Conservation (phyloP, 2,113 vertebrate genomes). For the zebrafish (Danio rerio) region GRCz12tu NC_133200.1:15680501-15681000, state of each 20-base stretch:
- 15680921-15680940: too few relatives aligned
- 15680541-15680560: slow-evolving; percentile 10
- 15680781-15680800: slow-evolving; percentile 81
- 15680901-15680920: too few relatives aligned
- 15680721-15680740: slow-evolving; percentile 78
- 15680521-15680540: neutral
- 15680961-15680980: too few relatives aligned
- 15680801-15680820: slow-evolving; percentile 88
- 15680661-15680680: slow-evolving; percentile 63
- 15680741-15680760: slow-evolving; percentile 81
- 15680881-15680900: neutral
- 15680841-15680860: slow-evolving; percentile 90
- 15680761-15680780: slow-evolving; percentile 85
- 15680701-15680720: slow-evolving; percentile 89
- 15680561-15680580: neutral
- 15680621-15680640: neutral
- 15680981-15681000: too few relatives aligned
- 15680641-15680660: neutral
- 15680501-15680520: neutral
- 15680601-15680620: neutral
- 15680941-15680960: too few relatives aligned
- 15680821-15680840: slow-evolving; percentile 92
- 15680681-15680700: slow-evolving; percentile 68
- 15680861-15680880: neutral
- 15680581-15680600: neutral